Base-by-base conservation (phyloP, 2,113 vertebrate species). In the Clarias macrocephalus region DNA sequence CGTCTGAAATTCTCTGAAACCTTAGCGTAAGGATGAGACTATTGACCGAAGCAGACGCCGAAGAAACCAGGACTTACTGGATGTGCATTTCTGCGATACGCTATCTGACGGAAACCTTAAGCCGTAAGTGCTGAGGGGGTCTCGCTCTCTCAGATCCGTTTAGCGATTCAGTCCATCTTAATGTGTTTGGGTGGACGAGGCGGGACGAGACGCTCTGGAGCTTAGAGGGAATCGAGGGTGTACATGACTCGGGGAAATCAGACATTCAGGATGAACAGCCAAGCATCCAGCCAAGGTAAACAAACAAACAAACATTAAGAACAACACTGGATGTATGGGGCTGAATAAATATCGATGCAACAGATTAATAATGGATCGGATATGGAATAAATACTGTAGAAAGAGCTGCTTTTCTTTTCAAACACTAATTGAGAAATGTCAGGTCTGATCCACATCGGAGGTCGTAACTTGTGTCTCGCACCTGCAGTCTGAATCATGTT, bases 401-500 rank as follows among this genome's bases (percentile, higher is more conserved):
- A 33, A 25, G 21, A 75, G 21, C 4, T n/a, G 54, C 52, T 42
- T 66, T 25, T 9, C 5, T 28, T 3, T 30, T 66, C 37, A 66
- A 79, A 79, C 18, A 12, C 25, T n/a, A 23, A 21, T 16, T 30
- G 23, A 62, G 25, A 80, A 68, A 57, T 59, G 77, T 33, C 56
- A 12, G 77, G 23, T 84, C 81, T 80, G 87, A 42, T 84, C 86
- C 87, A 90, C 85, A 54, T 85, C 68, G 86, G 63, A 68, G 52
- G 89, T 21, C 88, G 13, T 85, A 87, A 68, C 84, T 88, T 37
- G 82, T 75, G 33, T 73, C 60, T 87, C 77, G 89, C 92, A 94
- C 91, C 93, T 93, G 91, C 91, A 91, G 91, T 90, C 88, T 90
- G 82, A 88, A 76, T 85, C 65, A 89, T 80, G 57, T 90, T 89